phyloP scores from a whole-genome alignment of 2,888 invertebrate genomes.

The Drosophila dives region DNA sequence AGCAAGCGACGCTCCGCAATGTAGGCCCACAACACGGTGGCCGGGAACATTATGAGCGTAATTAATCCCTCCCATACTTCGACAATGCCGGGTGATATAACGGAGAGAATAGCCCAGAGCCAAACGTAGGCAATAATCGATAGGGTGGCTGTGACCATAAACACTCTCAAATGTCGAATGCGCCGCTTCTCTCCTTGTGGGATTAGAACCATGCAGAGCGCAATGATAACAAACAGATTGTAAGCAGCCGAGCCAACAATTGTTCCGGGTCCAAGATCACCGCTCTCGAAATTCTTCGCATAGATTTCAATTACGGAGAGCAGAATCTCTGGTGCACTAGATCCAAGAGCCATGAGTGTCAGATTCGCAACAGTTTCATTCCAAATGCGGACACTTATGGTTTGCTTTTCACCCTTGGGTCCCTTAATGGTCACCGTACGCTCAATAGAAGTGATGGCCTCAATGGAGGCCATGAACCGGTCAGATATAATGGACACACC shows the following conservation, averaged over 20 bases:
- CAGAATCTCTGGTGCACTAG: slow-evolving; percentile 99
- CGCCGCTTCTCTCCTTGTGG: slow-evolving; percentile 96
- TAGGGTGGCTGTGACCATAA: slow-evolving; percentile 99
- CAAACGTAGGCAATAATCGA: slow-evolving; percentile 99
- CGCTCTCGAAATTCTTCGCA: slow-evolving; percentile 97
- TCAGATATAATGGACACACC: slow-evolving; percentile 99
- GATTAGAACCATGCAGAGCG: slow-evolving; percentile 96
- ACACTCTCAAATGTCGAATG: slow-evolving; percentile 98
- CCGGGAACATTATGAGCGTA: slow-evolving; percentile 98
- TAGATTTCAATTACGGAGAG: slow-evolving; percentile 99
- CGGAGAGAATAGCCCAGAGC: slow-evolving; percentile 97
- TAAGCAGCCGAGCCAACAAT: slow-evolving; percentile 99
- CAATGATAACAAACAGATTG: slow-evolving; percentile 98
- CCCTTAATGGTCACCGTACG: slow-evolving; percentile 96
- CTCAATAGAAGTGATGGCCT: slow-evolving; percentile 99
- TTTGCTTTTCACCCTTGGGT: slow-evolving; percentile 94
- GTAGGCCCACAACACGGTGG: slow-evolving; percentile 98
- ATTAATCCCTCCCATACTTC: slow-evolving; percentile 99
- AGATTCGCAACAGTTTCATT: slow-evolving; percentile 99
- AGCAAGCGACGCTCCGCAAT: slow-evolving; percentile 95
- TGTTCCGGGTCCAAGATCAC: slow-evolving; percentile 98
- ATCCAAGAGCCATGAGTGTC: slow-evolving; percentile 99
- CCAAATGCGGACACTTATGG: slow-evolving; percentile 97
- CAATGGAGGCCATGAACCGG: slow-evolving; percentile 99
- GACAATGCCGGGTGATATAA: slow-evolving; percentile 93